Conservation (phyloP, 2,888 invertebrate genomes). For the Catonia carolina region DNA sequence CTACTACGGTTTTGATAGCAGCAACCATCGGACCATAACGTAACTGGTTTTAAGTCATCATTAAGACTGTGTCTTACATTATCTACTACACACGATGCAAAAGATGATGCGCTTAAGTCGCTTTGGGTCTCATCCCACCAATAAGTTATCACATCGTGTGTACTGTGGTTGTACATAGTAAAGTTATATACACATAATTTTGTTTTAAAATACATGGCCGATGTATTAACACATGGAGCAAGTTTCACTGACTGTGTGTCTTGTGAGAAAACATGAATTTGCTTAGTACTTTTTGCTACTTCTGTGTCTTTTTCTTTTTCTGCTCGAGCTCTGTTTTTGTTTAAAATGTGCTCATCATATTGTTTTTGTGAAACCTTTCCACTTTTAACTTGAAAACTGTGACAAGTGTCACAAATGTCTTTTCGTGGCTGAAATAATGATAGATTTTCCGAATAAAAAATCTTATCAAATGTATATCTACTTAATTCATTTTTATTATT, state of each 20-base stretch:
- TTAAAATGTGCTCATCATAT: constrained; percentile 1
- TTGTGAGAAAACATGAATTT: constrained; percentile 12
- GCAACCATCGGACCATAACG: constrained; percentile 16
- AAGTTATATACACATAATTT: constrained; percentile 17
- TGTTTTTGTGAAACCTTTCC: not conserved
- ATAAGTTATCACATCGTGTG: constrained; percentile 12
- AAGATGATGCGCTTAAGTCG: constrained; percentile 17
- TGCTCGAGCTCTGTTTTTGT: constrained; percentile 2
- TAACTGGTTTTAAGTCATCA: constrained; percentile 8
- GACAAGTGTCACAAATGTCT: not conserved
- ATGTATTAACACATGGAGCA: constrained; percentile 11
- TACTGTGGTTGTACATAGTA: constrained; percentile 15
- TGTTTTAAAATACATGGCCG: constrained; percentile 13
- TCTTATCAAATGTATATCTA: constrained; percentile 16
- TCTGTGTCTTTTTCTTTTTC: constrained; percentile 11
- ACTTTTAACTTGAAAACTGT: not conserved
- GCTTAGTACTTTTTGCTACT: not conserved
- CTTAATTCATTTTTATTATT: not conserved
- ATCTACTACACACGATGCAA: constrained; percentile 13
- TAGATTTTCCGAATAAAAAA: constrained; percentile 8
- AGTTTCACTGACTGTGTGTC: constrained; percentile 5
- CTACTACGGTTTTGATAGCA: constrained; percentile 13
- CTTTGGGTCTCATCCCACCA: constrained; percentile 21
- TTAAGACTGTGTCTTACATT: constrained; percentile 8
- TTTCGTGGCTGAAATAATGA: constrained; percentile 9